These are phyloP conservation scores for Cardiocondyla obscurior DNA, from an alignment of 1,140 invertebrate genomes.

Conservation along the genomic window DNA sequence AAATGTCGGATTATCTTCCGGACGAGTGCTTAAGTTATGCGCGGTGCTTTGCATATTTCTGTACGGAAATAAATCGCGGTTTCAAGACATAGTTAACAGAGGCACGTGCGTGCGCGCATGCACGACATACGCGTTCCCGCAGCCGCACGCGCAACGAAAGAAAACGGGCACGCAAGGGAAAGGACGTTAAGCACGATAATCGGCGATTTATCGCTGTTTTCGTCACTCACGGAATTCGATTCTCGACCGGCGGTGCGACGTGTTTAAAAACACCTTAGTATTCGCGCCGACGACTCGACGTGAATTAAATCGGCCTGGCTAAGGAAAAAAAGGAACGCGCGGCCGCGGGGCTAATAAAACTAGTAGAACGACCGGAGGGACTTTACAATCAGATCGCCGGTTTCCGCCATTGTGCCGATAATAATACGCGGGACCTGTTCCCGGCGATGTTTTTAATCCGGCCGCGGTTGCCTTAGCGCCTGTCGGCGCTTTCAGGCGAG, in stretches of 20 bases:
- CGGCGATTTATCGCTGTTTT: conserved; percentile 54
- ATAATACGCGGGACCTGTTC: conserved; percentile 41
- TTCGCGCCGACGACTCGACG: conserved; percentile 23
- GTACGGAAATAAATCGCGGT: conserved; percentile 53
- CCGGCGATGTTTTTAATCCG: conserved; percentile 42
- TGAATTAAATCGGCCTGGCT: conserved; percentile 47
- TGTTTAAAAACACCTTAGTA: conserved; percentile 51
- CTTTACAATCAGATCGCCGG: conserved; percentile 9
- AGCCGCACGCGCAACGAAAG: conserved; percentile 14
- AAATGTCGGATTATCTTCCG: not conserved
- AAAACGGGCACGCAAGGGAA: conserved; percentile 2
- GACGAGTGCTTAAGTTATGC: not conserved
- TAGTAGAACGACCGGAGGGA: not conserved
- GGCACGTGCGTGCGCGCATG: conserved; percentile 53
- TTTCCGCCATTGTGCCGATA: conserved; percentile 46
- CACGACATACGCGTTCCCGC: conserved; percentile 19
- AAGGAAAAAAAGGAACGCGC: not conserved
- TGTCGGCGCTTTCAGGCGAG: conserved; percentile 38
- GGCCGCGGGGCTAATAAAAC: conserved; percentile 26
- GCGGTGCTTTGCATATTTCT: conserved; percentile 59
- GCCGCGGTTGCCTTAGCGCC: conserved; percentile 23
- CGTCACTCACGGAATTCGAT: conserved; percentile 34
- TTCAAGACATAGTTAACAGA: conserved; percentile 54
- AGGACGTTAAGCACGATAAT: conserved; percentile 54
- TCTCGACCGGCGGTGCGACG: conserved; percentile 30